These are phyloP conservation scores for Apamea sordens DNA, from an alignment of 2,888 invertebrate genomes.

Conservation along the genomic window DNA sequence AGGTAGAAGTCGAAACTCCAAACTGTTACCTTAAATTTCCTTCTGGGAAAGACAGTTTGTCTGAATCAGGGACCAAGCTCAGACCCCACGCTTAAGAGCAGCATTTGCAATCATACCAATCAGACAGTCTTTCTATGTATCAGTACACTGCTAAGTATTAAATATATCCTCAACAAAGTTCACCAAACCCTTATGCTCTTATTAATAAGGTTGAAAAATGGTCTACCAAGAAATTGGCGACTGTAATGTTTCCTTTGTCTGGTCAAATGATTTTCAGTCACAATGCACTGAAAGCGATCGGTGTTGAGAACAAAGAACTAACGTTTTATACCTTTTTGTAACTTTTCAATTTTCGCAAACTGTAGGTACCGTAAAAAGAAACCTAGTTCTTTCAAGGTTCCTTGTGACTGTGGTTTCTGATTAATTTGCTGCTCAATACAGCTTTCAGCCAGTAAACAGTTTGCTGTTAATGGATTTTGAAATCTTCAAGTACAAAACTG, in stretches of 20 bases:
- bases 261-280: conserved; percentile 3
- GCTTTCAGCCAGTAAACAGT: not conserved
- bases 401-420: conserved; percentile 10
- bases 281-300: not conserved
- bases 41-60: not conserved
- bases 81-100: not conserved
- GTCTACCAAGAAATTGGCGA: not conserved
- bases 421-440: not conserved
- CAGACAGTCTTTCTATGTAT: not conserved
- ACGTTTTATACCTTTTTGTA: conserved; percentile 12
- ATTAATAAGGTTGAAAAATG: not conserved
- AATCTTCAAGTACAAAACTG: not conserved
- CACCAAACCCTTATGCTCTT: not conserved
- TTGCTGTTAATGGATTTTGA: not conserved
- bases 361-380: not conserved
- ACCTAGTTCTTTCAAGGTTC: conserved; percentile 18
- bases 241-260: conserved; percentile 9
- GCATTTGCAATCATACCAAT: not conserved
- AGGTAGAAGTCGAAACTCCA: not conserved
- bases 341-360: conserved; percentile 7
- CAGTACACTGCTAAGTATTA: not conserved
- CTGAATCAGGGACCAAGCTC: not conserved
- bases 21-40: not conserved
- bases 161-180: not conserved
- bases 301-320: conserved; percentile 26